Evolutionary conservation across 2,888 invertebrate genomes (phyloP), one percentile per base, ranked within the genome.

Genomic region (Mystacides longicornis): DNA sequence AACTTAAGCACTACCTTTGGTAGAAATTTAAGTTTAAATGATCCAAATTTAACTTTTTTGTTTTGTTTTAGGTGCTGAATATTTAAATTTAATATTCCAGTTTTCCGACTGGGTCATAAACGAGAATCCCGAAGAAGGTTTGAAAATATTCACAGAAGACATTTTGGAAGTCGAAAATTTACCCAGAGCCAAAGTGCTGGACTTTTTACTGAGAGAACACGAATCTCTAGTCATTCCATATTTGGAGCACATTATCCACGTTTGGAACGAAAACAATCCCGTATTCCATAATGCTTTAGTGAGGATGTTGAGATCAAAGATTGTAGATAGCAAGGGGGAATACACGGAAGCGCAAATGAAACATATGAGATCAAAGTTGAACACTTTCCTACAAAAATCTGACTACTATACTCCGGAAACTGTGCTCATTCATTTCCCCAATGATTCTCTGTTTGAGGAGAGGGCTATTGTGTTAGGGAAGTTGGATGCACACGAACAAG

Each of bases 31-130:
- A n/a, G n/a, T n/a, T n/a, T n/a, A n/a, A n/a, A n/a, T n/a, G n/a
- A n/a, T n/a, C n/a, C n/a, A n/a, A n/a, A n/a, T n/a, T n/a, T n/a
- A n/a, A n/a, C n/a, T n/a, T n/a, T n/a, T n/a, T n/a, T 27, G 27
- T 27, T 11, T 27, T 37, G 18, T 45, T 45, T 3, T 16, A 45
- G 86, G 90, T 33, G 71, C 80, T 7, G 86, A 88, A 22, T 83
- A 95, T 65, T 78, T 93, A 63, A 87, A 91, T 59, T 73, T 97
- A 59, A 95, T 99, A 66, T 86, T 97, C 66, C 90, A 97, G 68
- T 98, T 93, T 75, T 85, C 95, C 19, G 87, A 89, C 62, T 96
- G 95, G 93, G 89, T 99, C 50, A 73, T 99, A 43, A 83, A 82
- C 56, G 84, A 88, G 63, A 80, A 90, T 68, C 90, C 95, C 0